Evolutionary conservation across 2,797 vertebrate genomes (phyloP).

Genomic region (Myripristis murdjan): DNA sequence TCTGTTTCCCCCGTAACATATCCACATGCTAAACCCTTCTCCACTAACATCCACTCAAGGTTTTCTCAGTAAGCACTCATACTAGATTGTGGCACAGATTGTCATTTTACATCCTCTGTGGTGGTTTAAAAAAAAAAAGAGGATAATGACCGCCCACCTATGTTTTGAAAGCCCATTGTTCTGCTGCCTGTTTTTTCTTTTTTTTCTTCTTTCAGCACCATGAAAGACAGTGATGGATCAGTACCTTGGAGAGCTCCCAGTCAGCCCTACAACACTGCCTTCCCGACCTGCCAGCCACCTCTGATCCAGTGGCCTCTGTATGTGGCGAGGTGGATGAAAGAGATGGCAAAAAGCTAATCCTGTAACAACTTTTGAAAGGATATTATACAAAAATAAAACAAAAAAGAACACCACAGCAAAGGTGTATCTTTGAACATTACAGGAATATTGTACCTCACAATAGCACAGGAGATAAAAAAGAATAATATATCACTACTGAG

Average conservation of each 20-base stretch:
- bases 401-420: not conserved
- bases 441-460: too few relatives aligned
- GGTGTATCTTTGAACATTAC: too few relatives aligned
- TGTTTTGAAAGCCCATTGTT: slow-evolving; percentile 10
- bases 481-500: too few relatives aligned
- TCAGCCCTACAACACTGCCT: not conserved
- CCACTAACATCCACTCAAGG: slow-evolving; percentile 20
- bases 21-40: slow-evolving; percentile 12
- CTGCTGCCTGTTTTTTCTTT: slow-evolving; percentile 7
- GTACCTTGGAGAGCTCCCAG: slow-evolving; percentile 77
- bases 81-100: slow-evolving; percentile 44
- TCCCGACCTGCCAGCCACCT: slow-evolving; percentile 39
- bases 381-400: not conserved
- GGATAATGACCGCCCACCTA: not conserved
- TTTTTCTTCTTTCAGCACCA: slow-evolving; percentile 11
- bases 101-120: not conserved
- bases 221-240: slow-evolving; percentile 56
- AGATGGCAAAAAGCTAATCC: not conserved
- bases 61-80: slow-evolving; percentile 25
- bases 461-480: too few relatives aligned
- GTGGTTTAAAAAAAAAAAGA: not conserved
- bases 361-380: not conserved
- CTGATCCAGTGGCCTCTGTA: not conserved
- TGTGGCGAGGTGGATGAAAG: not conserved
- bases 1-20: too few relatives aligned